phyloP scores from a whole-genome alignment of 2,888 invertebrate species.

The Hololepta plana region DNA sequence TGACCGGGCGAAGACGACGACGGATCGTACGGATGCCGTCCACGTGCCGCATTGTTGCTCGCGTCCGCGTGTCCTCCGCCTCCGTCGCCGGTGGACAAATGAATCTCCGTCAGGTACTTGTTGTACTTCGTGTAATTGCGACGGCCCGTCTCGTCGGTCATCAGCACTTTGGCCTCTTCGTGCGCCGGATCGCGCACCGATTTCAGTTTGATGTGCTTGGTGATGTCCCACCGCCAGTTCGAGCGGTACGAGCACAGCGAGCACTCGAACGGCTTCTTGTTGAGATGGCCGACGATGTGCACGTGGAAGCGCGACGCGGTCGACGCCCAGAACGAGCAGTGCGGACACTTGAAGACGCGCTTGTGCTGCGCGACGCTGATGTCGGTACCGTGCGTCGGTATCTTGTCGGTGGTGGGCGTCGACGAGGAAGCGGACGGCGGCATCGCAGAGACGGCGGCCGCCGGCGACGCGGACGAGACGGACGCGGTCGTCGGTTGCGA shows the following conservation, averaged over 20 bases:
- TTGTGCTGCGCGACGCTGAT: constrained; percentile 45
- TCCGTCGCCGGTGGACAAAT: constrained; percentile 16
- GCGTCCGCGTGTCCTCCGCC: no score
- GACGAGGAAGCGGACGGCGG: no score
- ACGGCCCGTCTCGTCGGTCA: constrained; percentile 82
- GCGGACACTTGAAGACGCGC: constrained; percentile 81
- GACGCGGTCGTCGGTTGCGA: constrained; percentile 7
- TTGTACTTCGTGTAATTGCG: constrained; percentile 88
- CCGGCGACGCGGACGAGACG: no score
- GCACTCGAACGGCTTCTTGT: constrained; percentile 89
- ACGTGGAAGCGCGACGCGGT: constrained; percentile 87
- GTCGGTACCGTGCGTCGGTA: constrained; percentile 37
- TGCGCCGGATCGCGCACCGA: constrained; percentile 71
- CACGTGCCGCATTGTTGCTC: constrained; percentile 1
- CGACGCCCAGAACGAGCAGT: constrained; percentile 83
- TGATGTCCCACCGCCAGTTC: constrained; percentile 95
- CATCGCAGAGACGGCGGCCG: constrained; percentile 12
- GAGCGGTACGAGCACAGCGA: constrained; percentile 85
- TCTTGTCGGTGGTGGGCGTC: constrained; percentile 32
- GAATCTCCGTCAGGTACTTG: constrained; percentile 56
- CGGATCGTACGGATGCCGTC: neutral
- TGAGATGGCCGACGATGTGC: constrained; percentile 82
- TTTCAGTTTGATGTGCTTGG: constrained; percentile 85
- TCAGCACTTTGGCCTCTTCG: constrained; percentile 61
- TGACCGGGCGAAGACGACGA: neutral